These are phyloP conservation scores for Apoda limacodes DNA, from an alignment of 2,888 invertebrate species.

Conservation along the genomic window DNA sequence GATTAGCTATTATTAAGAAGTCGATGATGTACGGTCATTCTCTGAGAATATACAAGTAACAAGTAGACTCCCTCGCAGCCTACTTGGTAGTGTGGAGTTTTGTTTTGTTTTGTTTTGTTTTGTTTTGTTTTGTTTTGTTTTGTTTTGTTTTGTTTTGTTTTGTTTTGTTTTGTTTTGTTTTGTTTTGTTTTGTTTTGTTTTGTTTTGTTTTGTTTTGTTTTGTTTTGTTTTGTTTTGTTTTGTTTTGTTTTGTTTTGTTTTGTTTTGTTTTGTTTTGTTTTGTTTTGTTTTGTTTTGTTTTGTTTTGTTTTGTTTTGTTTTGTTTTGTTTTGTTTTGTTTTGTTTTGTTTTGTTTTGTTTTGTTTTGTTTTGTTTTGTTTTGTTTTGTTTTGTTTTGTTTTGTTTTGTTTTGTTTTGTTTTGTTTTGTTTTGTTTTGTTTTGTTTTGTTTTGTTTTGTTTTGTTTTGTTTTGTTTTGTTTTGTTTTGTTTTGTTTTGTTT, in stretches of 20 bases:
- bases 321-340: background rate
- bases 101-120: background rate
- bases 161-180: background rate
- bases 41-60: no score
- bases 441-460: background rate
- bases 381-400: background rate
- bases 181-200: background rate
- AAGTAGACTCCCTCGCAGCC: no score
- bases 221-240: background rate
- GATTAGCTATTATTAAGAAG: no score
- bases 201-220: background rate
- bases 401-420: background rate
- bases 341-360: background rate
- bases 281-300: background rate
- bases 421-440: background rate
- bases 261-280: background rate
- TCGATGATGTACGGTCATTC: no score
- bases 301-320: background rate
- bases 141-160: background rate
- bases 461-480: background rate
- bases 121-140: background rate
- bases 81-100: no score
- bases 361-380: background rate
- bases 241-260: background rate
- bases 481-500: constrained; percentile 1